These are phyloP conservation scores for Perodicticus potto DNA, from an alignment of 2,797 vertebrate species.

Conservation along the genomic window DNA sequence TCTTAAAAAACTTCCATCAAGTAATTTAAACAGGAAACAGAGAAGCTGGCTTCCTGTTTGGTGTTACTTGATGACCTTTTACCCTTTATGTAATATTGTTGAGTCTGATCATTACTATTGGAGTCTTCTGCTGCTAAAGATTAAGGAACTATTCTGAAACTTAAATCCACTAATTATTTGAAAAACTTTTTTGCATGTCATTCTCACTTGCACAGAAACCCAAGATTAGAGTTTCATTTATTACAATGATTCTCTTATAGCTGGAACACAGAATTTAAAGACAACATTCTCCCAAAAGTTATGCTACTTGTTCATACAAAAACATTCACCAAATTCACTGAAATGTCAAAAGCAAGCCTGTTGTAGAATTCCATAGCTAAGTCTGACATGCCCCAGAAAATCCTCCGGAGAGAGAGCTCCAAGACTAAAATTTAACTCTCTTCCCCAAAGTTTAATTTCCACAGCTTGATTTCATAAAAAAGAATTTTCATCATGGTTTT, in stretches of 20 bases:
- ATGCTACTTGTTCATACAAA: slow-evolving; percentile 2
- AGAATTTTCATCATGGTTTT: slow-evolving; percentile 60
- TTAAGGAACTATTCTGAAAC: slow-evolving; percentile 56
- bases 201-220: slow-evolving; percentile 46
- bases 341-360: slow-evolving; percentile 30
- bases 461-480: slow-evolving; percentile 67
- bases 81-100: slow-evolving; percentile 84
- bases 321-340: neutral
- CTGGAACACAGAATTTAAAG: slow-evolving; percentile 58
- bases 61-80: slow-evolving; percentile 57
- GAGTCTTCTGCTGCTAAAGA: neutral
- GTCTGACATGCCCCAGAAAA: slow-evolving; percentile 17
- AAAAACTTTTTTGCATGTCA: slow-evolving; percentile 3
- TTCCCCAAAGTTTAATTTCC: slow-evolving; percentile 56
- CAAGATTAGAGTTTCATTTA: slow-evolving; percentile 44
- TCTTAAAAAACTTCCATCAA: slow-evolving; percentile 89
- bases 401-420: slow-evolving; percentile 24
- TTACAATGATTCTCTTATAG: slow-evolving; percentile 30
- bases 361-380: neutral
- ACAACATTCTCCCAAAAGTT: neutral
- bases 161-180: slow-evolving; percentile 22
- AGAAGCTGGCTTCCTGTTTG: slow-evolving; percentile 82
- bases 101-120: slow-evolving; percentile 65
- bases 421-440: slow-evolving; percentile 19
- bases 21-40: slow-evolving; percentile 88